Evolutionary conservation across 37 sponge, comb jelly and placozoan genomes (phyloP).

Genomic region (Beroe forskalii): DNA sequence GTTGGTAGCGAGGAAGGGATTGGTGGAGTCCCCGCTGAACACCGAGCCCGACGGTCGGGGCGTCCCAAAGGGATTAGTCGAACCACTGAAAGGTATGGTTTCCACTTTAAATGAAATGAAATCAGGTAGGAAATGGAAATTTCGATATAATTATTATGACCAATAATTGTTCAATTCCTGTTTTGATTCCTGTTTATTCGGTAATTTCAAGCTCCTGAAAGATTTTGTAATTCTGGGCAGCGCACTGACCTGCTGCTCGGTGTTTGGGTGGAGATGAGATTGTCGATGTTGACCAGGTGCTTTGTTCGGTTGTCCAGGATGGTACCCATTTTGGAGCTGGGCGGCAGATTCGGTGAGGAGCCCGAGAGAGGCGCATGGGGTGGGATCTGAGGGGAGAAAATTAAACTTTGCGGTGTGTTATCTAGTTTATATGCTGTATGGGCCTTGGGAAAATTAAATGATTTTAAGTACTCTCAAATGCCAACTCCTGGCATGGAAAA

Average conservation of each 20-base stretch:
- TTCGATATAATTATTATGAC: no score
- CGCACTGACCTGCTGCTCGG: no score
- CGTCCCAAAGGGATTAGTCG: slow-evolving; percentile 35
- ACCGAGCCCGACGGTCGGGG: slow-evolving; percentile 31
- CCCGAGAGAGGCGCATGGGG: background rate
- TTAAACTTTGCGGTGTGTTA: no score
- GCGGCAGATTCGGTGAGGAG: background rate
- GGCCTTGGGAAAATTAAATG: no score
- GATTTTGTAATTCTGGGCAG: no score
- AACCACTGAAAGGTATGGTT: background rate
- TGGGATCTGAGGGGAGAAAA: slow-evolving; percentile 29
- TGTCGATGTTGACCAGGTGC: slow-evolving; percentile 55
- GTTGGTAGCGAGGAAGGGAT: slow-evolving; percentile 25
- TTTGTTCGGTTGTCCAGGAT: slow-evolving; percentile 45
- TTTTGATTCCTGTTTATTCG: no score
- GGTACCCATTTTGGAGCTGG: slow-evolving; percentile 44
- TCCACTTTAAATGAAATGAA: background rate
- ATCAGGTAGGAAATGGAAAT: background rate
- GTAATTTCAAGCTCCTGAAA: no score
- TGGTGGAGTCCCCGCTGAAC: slow-evolving; percentile 40
- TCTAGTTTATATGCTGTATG: no score
- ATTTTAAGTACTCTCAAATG: no score
- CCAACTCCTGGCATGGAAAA: no score
- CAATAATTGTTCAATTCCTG: no score
- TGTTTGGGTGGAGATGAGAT: slow-evolving; percentile 47